A percentile compares a stretch with the other conserved stretches of the same genome.
These are phyloP conservation scores for Sakesphorus luctuosus DNA, from an alignment of 2,113 vertebrate genomes.

Conservation along the genomic window DNA sequence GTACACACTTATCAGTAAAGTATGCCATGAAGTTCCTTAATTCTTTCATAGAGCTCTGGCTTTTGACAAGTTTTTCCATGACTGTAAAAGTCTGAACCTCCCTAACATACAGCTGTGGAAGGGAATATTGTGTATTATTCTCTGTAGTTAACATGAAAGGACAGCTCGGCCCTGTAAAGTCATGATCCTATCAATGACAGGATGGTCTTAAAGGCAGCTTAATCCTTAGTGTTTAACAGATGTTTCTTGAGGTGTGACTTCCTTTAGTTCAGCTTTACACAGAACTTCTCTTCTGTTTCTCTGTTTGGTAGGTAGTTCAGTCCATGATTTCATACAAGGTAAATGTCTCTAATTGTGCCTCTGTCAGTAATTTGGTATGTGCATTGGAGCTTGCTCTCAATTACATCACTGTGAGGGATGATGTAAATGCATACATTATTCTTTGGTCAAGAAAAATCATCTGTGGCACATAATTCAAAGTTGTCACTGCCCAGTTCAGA, in stretches of 20 bases:
- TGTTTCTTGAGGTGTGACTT: not conserved
- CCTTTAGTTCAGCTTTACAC: not conserved
- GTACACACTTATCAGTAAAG: not conserved
- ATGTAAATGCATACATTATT: not conserved
- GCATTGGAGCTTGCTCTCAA: not conserved
- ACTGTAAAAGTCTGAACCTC: not conserved
- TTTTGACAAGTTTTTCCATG: not conserved
- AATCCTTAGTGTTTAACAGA: not conserved
- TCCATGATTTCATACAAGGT: not conserved
- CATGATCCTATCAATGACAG: not conserved
- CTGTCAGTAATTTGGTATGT: not conserved
- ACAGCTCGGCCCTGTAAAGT: not conserved
- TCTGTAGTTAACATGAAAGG: not conserved
- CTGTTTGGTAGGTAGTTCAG: not conserved
- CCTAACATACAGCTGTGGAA: not conserved
- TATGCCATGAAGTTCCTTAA: not conserved
- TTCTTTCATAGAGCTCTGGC: not conserved
- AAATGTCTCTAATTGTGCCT: not conserved
- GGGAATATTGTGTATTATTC: not conserved
- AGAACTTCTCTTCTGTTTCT: not conserved
- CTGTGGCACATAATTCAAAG: not conserved
- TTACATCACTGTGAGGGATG: not conserved
- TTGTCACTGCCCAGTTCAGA: not conserved
- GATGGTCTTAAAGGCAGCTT: not conserved
- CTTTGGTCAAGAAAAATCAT: rapidly evolving